Conservation (phyloP, 2,113 vertebrate species). For the Camelus bactrianus region DNA sequence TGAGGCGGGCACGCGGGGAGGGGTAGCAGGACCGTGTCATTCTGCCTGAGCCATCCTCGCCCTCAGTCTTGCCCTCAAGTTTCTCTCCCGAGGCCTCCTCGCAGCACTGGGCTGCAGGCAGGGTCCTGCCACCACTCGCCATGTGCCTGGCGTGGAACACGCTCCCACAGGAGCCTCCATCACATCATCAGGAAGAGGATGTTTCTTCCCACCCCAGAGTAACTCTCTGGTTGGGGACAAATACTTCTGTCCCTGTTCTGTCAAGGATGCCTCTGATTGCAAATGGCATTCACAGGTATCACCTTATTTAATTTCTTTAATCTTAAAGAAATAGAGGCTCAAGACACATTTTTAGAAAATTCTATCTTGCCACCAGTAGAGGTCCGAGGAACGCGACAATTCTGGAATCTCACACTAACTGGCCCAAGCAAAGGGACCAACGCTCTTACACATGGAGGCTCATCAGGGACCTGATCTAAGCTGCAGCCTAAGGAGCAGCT, state of each 20-base stretch:
- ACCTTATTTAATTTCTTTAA: slow-evolving; percentile 18
- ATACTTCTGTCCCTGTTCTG: background rate
- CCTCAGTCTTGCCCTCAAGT: background rate
- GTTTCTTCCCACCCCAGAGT: background rate
- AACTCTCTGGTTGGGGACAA: background rate
- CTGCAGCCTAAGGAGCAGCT: background rate
- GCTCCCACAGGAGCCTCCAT: background rate
- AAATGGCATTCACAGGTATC: background rate
- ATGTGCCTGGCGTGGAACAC: background rate
- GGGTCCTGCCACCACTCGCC: background rate
- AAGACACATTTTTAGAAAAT: background rate
- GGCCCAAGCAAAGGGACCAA: background rate
- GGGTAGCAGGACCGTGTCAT: background rate
- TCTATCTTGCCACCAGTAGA: background rate
- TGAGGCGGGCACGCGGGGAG: accelerated
- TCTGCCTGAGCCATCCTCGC: background rate
- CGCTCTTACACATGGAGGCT: background rate
- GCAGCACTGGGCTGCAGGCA: background rate
- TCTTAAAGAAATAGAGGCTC: background rate
- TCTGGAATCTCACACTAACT: background rate
- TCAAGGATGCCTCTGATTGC: background rate
- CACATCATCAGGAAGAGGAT: background rate
- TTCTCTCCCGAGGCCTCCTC: background rate
- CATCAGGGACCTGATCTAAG: background rate
- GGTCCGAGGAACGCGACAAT: background rate